A percentile compares a stretch with the other conserved stretches of the same genome.
phyloP scores from a whole-genome alignment of 2,797 vertebrate genomes.

The Pogonophryne albipinna region DNA sequence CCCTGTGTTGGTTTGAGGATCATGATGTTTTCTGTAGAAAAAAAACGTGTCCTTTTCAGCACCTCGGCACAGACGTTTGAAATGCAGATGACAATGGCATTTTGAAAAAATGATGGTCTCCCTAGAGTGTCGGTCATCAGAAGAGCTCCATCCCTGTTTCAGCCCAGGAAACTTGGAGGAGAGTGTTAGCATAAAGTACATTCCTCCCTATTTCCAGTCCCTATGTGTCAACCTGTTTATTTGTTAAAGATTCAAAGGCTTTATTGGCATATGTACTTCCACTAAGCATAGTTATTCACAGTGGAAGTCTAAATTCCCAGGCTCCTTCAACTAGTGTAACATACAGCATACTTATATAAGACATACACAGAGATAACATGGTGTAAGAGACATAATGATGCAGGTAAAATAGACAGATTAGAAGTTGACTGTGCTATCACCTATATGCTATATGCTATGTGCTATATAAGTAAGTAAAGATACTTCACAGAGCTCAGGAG shows the following conservation, averaged over 20 bases:
- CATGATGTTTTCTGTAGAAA: slow-evolving; percentile 33
- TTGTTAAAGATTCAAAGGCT: background rate
- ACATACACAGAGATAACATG: too few relatives aligned
- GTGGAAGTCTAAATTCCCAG: too few relatives aligned
- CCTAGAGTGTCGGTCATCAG: slow-evolving; percentile 38
- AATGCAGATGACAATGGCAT: slow-evolving; percentile 53
- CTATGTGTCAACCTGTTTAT: slow-evolving; percentile 9
- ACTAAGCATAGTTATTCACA: too few relatives aligned
- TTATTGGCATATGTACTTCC: background rate
- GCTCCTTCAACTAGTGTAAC: too few relatives aligned
- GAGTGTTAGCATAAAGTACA: slow-evolving; percentile 40
- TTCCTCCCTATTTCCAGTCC: background rate
- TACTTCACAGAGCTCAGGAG: too few relatives aligned
- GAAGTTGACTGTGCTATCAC: too few relatives aligned
- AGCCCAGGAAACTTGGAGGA: slow-evolving; percentile 11
- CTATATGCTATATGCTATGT: too few relatives aligned
- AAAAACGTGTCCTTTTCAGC: slow-evolving; percentile 51
- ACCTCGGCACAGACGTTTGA: slow-evolving; percentile 45
- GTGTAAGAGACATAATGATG: too few relatives aligned
- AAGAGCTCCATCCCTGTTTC: slow-evolving; percentile 34
- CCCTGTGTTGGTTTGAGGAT: slow-evolving; percentile 28
- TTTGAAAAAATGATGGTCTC: slow-evolving; percentile 26
- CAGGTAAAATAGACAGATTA: too few relatives aligned
- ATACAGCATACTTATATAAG: too few relatives aligned
- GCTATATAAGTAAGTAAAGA: too few relatives aligned